Evolutionary conservation across 2,888 invertebrate genomes (phyloP), one percentile per base, ranked within the genome.

Genomic region (Agrotis segetum): DNA sequence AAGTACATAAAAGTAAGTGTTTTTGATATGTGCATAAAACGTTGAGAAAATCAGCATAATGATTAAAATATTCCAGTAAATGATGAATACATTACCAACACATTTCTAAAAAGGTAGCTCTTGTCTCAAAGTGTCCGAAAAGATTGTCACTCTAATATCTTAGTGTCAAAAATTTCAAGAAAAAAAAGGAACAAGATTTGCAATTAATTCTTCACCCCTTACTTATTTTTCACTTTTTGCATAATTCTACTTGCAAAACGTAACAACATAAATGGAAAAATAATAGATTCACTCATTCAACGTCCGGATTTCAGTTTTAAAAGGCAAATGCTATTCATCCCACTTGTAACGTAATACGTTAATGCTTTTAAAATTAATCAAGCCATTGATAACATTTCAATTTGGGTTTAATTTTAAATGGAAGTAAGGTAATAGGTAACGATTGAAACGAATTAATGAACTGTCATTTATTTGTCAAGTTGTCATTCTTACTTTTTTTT

Each of bases 311-410:
- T 66, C 63, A 74, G 60, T 73, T 78, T 79, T 65, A 66, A 71
- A 82, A 77, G 77, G 77, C 70, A 83, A 82, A 82, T 85, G 75
- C 78, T 81, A 83, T 82, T 82, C 84, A 83, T 83, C 87, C 85
- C 61, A 65, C 16, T 76, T 69, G 83, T 82, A 87, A 85, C 74
- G 71, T 67, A 77, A 88, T 82, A 71, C 74, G 69, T 74, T 81
- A 71, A 83, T 81, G 83, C 80, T 85, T 84, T 85, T 69, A 52
- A 77, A 81, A 78, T 81, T 77, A 79, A 82, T 76, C 71, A 58
- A 19, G 29, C 21, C 40, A 65, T 63, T 74, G 69, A 69, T 63
- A 72, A 55, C 44, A 44, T 66, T 47, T 49, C 24, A 16, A 24
- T 71, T 72, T 52, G 34, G 17, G 58, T 60, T 56, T 14, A 16